Percentiles rank a stretch among this genome's conserved stretches.
Conservation (phyloP, 2,797 vertebrate genomes). For the Rousettus madagascariensis region DNA sequence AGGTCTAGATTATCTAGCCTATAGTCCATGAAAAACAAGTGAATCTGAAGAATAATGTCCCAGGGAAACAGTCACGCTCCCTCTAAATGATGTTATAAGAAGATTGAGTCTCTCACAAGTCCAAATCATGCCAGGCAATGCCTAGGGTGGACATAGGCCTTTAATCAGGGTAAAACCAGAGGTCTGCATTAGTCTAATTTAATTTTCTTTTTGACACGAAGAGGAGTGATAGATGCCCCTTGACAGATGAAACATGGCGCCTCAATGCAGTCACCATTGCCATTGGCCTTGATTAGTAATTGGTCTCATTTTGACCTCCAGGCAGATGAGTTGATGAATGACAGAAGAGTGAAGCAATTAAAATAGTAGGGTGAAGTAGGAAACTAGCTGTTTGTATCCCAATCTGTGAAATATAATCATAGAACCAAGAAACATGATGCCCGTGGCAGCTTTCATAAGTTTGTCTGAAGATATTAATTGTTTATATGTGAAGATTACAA, state of each 20-base stretch:
- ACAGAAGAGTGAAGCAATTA: constrained; percentile 87
- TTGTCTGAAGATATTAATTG: constrained; percentile 44
- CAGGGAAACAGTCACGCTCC: constrained; percentile 92
- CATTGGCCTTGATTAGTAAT: constrained; percentile 92
- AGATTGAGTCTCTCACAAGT: constrained; percentile 89
- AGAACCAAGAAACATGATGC: constrained; percentile 79
- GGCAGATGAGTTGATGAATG: constrained; percentile 93
- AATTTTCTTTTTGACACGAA: constrained; percentile 93
- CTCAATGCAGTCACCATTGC: constrained; percentile 85
- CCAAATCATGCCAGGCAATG: constrained; percentile 91
- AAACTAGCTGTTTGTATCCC: constrained; percentile 81
- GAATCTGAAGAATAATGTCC: constrained; percentile 95
- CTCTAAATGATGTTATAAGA: constrained; percentile 95
- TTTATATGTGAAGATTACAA: background rate
- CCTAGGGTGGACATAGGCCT: constrained; percentile 94
- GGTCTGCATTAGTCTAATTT: constrained; percentile 96
- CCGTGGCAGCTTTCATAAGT: constrained; percentile 72
- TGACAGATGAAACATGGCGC: constrained; percentile 94
- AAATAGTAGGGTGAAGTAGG: constrained; percentile 88
- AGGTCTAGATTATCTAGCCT: constrained; percentile 93
- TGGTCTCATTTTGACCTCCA: constrained; percentile 92
- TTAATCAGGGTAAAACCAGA: constrained; percentile 94
- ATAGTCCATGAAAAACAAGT: constrained; percentile 90
- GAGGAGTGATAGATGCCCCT: constrained; percentile 91
- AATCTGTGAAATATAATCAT: constrained; percentile 76